Base-by-base conservation (phyloP, 2,113 vertebrate species). In the Anoplopoma fimbria region DNA sequence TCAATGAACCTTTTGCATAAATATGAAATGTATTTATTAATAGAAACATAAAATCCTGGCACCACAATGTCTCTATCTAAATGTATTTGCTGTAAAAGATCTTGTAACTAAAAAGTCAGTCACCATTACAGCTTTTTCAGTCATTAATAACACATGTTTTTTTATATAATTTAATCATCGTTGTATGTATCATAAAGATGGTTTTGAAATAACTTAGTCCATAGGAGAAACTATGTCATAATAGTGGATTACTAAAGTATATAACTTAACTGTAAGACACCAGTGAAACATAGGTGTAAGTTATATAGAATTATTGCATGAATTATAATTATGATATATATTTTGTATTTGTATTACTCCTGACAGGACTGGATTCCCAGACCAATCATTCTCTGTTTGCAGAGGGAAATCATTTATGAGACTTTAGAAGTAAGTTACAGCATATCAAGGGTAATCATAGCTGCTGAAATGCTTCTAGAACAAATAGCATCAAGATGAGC, bases 401-500 rank as follows among this genome's bases (percentile, higher is more conserved):
- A 55, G 61, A 1, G 34, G 51, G 40, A 12, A 33, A 61, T 53
- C 34, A 4, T 19, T 67, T 60, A 51, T 31, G 10, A 25, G 70
- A 65, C 51, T 61, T 76, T 81, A 49, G 51, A 57, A 60, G 27
- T 25, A 29, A 21, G 21, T 49, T 81, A 80, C 57, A 69, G 53
- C 70, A 86, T 65, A 77, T 77, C 29, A 87, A 61, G 87, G 88
- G 78, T 65, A 76, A 84, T 76, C 74, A 60, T 36, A 34, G 74
- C 53, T 58, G 83, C 74, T 82, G 51, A 85, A 70, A 73, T 9
- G 72, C 77, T 81, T 90, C 88, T 81, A 79, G 33, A 85, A 82
- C 89, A 89, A 88, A 85, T 70, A 88, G 77, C 57, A 69, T 84
- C 63, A 55, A 63, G 74, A 85, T 68, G 62, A 75, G 86, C 70